Evolutionary conservation across 2,113 vertebrate genomes (phyloP).

Genomic region (Rissa tridactyla): DNA sequence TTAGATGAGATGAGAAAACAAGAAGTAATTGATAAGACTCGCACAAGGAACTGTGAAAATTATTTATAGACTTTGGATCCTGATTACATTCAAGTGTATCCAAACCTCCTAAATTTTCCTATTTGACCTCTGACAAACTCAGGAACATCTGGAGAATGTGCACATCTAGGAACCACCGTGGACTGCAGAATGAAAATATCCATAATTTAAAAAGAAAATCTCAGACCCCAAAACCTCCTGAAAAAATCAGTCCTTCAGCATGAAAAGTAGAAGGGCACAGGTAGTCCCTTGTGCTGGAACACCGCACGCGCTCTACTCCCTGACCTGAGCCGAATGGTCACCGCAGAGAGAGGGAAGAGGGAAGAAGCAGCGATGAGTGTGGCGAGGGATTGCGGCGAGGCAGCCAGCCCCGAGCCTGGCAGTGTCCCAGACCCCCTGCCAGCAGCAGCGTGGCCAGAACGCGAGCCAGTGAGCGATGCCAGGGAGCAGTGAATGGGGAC

Average conservation of each 20-base stretch:
- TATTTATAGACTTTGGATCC: not conserved
- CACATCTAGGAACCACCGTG: not conserved
- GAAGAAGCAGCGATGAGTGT: fast-evolving
- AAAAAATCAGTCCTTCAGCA: not conserved
- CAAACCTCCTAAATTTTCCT: not conserved
- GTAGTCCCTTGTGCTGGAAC: not conserved
- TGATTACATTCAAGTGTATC: not conserved
- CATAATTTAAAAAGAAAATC: not conserved
- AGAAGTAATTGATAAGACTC: not conserved
- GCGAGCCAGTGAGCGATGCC: not conserved
- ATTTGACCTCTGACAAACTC: not conserved
- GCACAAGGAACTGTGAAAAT: not conserved
- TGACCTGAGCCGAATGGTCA: not conserved
- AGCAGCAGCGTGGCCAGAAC: not conserved
- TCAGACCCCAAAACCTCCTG: not conserved
- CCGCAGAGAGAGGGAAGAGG: fast-evolving
- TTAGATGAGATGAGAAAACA: not conserved
- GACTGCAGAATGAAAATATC: not conserved
- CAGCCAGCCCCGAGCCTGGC: conserved; percentile 32
- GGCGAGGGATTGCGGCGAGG: not conserved
- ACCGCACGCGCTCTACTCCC: fast-evolving
- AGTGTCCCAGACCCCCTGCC: not conserved
- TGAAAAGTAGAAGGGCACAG: fast-evolving
- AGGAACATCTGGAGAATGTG: not conserved
- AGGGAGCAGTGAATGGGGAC: not conserved